Conservation (phyloP, 2,888 invertebrate species). For the Corbicula japonica region DNA sequence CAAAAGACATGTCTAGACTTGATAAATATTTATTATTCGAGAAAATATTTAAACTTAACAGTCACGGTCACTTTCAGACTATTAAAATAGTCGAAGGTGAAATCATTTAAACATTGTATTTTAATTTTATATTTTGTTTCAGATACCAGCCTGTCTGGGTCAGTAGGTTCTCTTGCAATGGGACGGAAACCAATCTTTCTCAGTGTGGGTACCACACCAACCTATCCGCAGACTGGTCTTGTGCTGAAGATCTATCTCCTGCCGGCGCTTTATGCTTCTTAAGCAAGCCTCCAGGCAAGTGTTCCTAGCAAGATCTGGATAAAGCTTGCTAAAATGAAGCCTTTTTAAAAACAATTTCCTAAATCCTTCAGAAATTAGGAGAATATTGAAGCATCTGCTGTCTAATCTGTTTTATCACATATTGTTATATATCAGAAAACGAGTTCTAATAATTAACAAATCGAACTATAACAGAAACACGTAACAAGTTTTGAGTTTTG, state of each 20-base stretch:
- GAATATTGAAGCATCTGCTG: neutral
- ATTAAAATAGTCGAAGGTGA: too few relatives aligned
- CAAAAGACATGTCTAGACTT: too few relatives aligned
- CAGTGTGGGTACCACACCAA: conserved; percentile 43
- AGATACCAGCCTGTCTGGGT: conserved; percentile 63
- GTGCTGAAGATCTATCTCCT: conserved; percentile 34
- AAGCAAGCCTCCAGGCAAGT: conserved; percentile 39
- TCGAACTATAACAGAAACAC: too few relatives aligned
- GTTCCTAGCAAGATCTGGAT: neutral
- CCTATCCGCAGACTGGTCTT: conserved; percentile 43
- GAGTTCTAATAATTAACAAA: too few relatives aligned
- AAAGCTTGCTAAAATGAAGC: neutral
- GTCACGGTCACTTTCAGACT: too few relatives aligned
- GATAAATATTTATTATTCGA: too few relatives aligned
- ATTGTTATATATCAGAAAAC: too few relatives aligned
- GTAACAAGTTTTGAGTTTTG: too few relatives aligned
- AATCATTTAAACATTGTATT: neutral
- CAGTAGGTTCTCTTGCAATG: conserved; percentile 57
- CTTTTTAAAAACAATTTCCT: neutral
- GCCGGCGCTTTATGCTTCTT: conserved; percentile 55
- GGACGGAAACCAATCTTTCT: conserved; percentile 46
- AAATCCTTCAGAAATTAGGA: neutral
- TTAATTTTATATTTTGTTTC: neutral
- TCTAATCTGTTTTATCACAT: too few relatives aligned
- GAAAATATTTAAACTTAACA: too few relatives aligned